These are phyloP conservation scores for Eclectus roratus DNA, from an alignment of 2,113 vertebrate species.

Conservation along the genomic window DNA sequence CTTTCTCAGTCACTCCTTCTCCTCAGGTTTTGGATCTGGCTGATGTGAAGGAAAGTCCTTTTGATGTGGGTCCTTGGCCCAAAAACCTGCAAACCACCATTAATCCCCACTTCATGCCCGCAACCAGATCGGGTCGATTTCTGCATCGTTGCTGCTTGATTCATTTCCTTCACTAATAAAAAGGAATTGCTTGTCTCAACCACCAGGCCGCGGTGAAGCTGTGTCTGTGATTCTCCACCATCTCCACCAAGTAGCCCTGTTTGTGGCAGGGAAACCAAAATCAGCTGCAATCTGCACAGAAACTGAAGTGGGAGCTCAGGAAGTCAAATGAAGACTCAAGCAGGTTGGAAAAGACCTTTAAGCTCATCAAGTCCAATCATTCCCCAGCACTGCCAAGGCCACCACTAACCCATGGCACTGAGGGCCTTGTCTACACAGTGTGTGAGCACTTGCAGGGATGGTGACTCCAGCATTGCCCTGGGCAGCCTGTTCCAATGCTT, in stretches of 20 bases:
- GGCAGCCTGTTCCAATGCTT: not conserved
- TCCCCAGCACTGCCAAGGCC: not conserved
- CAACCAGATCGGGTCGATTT: fast-evolving
- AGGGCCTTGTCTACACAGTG: not conserved
- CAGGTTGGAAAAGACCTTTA: not conserved
- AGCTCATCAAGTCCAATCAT: not conserved
- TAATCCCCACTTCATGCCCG: not conserved
- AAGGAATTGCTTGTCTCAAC: not conserved
- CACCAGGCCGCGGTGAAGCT: not conserved
- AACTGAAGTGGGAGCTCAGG: not conserved
- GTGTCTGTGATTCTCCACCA: not conserved
- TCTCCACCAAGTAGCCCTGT: not conserved
- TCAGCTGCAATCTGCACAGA: not conserved
- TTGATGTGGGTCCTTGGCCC: not conserved
- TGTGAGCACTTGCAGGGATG: not conserved
- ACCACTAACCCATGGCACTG: not conserved
- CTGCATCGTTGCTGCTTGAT: not conserved
- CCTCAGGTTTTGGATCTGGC: not conserved
- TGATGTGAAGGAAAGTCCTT: fast-evolving
- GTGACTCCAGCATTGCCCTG: not conserved
- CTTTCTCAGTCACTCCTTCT: not conserved
- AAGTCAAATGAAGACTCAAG: not conserved
- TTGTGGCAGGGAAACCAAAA: not conserved
- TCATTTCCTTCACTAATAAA: not conserved
- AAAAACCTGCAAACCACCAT: not conserved